Conservation (phyloP, 2,888 invertebrate species). For the Asteroscopus sphinx region DNA sequence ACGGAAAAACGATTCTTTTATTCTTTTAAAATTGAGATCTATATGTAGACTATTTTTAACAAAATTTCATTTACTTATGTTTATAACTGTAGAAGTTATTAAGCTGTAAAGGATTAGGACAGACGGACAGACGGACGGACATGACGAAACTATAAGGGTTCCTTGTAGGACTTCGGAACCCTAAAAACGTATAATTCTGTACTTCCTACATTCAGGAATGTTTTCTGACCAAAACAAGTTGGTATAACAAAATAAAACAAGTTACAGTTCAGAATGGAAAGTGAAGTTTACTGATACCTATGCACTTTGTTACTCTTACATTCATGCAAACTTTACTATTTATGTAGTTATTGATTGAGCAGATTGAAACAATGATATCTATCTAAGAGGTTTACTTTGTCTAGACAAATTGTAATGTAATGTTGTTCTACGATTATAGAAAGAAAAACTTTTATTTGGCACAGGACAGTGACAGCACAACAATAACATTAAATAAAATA, state of each 20-base stretch:
- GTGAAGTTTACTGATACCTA: conserved; percentile 27
- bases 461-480: not conserved
- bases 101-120: no score
- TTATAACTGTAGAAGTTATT: no score
- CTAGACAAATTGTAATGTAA: conserved; percentile 18
- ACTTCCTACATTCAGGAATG: not conserved
- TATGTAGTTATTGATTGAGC: conserved; percentile 26
- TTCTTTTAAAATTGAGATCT: no score
- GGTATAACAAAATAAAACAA: conserved; percentile 27
- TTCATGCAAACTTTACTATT: conserved; percentile 24
- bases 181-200: not conserved
- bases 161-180: no score
- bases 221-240: conserved; percentile 32
- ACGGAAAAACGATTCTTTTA: no score
- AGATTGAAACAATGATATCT: conserved; percentile 32
- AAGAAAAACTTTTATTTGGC: no score
- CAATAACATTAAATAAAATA: no score
- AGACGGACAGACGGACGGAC: no score
- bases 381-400: conserved; percentile 22
- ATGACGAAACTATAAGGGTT: no score
- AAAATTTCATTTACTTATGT: no score
- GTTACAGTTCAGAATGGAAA: conserved; percentile 43
- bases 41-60: no score
- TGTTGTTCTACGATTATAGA: not conserved
- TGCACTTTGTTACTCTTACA: conserved; percentile 36